phyloP scores from a whole-genome alignment of 2,113 vertebrate genomes.

The Carlito syrichta region DNA sequence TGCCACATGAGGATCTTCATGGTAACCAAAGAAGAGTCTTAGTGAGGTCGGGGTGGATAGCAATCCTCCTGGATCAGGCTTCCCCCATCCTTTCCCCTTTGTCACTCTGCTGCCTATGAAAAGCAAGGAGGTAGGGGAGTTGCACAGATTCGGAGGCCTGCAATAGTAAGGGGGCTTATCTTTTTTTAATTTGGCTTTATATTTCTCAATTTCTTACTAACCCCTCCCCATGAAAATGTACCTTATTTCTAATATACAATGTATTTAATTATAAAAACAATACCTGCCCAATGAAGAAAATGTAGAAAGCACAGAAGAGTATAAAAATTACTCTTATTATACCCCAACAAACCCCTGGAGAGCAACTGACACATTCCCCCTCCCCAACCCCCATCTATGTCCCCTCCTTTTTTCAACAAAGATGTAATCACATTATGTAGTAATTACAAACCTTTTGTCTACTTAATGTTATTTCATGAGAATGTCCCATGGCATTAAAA shows the following conservation, averaged over 20 bases:
- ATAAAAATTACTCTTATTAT: neutral
- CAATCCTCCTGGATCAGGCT: neutral
- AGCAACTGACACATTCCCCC: neutral
- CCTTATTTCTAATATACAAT: neutral
- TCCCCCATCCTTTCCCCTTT: neutral
- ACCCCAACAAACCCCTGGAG: neutral
- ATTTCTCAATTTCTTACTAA: neutral
- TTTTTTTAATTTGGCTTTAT: neutral
- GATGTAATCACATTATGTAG: neutral
- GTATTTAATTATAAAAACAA: neutral
- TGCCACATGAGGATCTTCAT: neutral
- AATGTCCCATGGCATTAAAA: neutral
- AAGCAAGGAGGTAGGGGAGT: neutral
- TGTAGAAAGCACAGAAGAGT: neutral
- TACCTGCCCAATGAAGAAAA: neutral
- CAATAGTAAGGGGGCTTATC: neutral
- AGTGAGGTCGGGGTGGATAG: neutral
- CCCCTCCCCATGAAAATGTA: neutral
- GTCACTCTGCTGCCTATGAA: fast-evolving
- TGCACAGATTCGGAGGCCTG: neutral
- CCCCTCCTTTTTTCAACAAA: neutral
- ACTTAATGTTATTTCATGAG: neutral
- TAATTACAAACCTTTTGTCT: conserved; percentile 10
- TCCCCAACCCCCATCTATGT: fast-evolving
- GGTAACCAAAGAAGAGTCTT: neutral